A percentile compares a stretch with the other conserved stretches of the same genome.
These are phyloP conservation scores for Silurus aristotelis DNA, from an alignment of 2,797 vertebrate species.

Conservation along the genomic window DNA sequence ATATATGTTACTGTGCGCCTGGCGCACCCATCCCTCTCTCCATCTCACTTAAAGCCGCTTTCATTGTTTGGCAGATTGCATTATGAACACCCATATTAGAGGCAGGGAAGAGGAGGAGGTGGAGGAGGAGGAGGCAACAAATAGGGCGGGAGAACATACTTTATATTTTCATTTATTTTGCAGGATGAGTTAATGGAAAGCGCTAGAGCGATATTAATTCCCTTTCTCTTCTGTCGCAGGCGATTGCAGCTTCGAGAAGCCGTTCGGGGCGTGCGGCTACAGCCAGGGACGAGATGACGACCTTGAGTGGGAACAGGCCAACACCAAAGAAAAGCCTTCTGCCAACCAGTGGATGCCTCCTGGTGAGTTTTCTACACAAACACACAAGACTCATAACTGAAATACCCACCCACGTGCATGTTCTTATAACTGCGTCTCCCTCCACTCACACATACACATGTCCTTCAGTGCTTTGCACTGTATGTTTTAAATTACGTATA, in stretches of 20 bases:
- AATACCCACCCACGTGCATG: conserved; percentile 3
- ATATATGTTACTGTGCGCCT: conserved; percentile 73
- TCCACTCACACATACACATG: not conserved
- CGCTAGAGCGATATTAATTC: conserved; percentile 62
- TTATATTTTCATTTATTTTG: conserved; percentile 72
- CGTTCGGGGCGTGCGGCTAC: conserved; percentile 89
- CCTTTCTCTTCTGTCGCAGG: conserved; percentile 74
- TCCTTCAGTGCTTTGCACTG: not conserved
- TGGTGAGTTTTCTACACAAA: conserved; percentile 71
- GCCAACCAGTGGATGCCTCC: conserved; percentile 90
- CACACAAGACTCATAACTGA: not conserved
- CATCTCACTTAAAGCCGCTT: conserved; percentile 75
- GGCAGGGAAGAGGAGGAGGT: conserved; percentile 15
- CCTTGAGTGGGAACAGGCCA: conserved; percentile 94
- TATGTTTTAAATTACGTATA: not conserved
- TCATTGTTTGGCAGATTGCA: conserved; percentile 74
- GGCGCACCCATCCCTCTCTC: conserved; percentile 73
- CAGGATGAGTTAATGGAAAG: conserved; percentile 66
- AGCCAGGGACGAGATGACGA: conserved; percentile 91
- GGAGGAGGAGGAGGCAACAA: not conserved
- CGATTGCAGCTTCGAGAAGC: conserved; percentile 92
- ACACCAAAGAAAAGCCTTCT: conserved; percentile 78
- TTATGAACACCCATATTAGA: conserved; percentile 65
- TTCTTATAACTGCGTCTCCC: not conserved
- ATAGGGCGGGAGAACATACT: conserved; percentile 58